A percentile compares a stretch with the other conserved stretches of the same genome.
Evolutionary conservation across 2,888 invertebrate species (phyloP).

Genomic region (Chaetogeoica ovagalla): DNA sequence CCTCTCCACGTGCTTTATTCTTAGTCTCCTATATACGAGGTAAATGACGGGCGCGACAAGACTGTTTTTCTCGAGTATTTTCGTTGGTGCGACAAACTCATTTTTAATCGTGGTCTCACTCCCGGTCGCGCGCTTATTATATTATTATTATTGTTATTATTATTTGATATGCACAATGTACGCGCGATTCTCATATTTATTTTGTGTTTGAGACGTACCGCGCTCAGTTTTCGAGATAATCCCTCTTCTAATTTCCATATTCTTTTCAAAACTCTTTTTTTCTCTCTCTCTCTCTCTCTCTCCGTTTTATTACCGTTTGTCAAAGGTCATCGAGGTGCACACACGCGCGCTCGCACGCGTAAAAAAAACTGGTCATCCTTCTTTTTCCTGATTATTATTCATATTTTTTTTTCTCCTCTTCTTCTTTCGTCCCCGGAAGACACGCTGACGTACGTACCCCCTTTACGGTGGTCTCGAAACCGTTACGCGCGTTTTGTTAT

Average conservation of each 20-base stretch:
- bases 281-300: no score
- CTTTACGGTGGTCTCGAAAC: conserved; percentile 19
- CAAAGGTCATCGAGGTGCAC: conserved; percentile 38
- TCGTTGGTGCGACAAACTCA: no score
- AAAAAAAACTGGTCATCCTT: conserved; percentile 45
- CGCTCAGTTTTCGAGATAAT: conserved; percentile 12
- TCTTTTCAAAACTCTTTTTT: background rate
- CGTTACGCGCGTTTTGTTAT: conserved; percentile 21
- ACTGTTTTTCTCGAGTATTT: no score
- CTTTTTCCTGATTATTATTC: background rate
- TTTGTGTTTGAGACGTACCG: no score
- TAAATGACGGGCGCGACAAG: no score
- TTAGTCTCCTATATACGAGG: no score
- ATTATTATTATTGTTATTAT: no score
- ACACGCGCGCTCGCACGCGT: background rate
- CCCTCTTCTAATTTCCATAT: conserved; percentile 45
- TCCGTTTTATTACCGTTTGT: conserved; percentile 39
- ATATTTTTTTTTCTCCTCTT: conserved; percentile 1
- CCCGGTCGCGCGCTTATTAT: no score
- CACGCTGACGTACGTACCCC: background rate
- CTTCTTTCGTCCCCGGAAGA: conserved; percentile 23
- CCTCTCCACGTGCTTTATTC: no score
- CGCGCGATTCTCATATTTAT: no score
- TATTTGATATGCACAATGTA: no score
- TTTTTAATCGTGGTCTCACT: no score